Base-by-base conservation (phyloP, 2,113 vertebrate genomes). In the Carlito syrichta region DNA sequence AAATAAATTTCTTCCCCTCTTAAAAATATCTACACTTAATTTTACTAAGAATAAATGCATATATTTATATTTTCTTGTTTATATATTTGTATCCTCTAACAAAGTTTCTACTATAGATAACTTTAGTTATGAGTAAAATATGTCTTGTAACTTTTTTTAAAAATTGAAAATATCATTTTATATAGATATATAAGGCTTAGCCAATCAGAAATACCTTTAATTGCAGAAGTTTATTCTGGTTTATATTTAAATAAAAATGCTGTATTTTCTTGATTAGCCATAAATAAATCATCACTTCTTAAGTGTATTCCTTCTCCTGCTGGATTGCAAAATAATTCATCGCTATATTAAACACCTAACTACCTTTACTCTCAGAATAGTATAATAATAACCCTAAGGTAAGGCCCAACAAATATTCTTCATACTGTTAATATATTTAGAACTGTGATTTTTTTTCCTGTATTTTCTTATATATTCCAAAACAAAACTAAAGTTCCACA, bases 241-340 rank as follows among this genome's bases (percentile, higher is more conserved):
- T 68, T 89, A 69, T 52, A 93, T 83, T 74, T 89, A 95, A 73
- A 76, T 45, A 86, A 48, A 92, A 88, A 84, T 63, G 22, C 8
- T 68, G 8, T 5, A 54, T 93, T 43, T 68, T 83, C 71, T 66
- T 83, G 45, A 94, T 69, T 63, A 76, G 16, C 16, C 17, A 38
- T 27, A 83, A 74, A 82, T 54, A 52, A 0, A 35, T 32, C 22
- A 77, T 73, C 40, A 45, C 7, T 82, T 87, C 11, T 30, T 50
- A 69, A 83, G 35, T 35, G 2, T 32, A 71, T 8, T n/a, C 0
- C n/a, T 32, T 52, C 7, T 10, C 30, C 19, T 78, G 22, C 6
- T 54, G 35, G 2, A 50, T 77, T 52, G 22, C 16, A 68, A 32
- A 69, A 76, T 32, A 43, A 58, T 25, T 58, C 19, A 38, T 58